phyloP scores from a whole-genome alignment of 2,797 vertebrate species.

The Oryzias sinensis region DNA sequence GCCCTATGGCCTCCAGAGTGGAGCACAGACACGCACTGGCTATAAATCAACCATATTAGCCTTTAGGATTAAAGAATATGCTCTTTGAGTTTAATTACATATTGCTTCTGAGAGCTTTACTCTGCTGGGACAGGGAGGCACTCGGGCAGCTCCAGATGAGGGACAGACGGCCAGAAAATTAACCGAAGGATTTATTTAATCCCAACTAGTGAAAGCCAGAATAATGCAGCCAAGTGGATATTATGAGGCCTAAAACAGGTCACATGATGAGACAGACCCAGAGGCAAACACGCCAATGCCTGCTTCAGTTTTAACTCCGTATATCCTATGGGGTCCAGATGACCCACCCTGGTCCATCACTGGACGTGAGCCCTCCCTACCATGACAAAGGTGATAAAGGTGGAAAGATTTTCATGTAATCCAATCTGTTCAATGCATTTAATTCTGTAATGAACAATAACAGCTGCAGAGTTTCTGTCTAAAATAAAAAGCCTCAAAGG shows the following conservation, averaged over 20 bases:
- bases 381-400: no score
- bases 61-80: constrained; percentile 85
- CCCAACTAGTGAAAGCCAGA: constrained; percentile 57
- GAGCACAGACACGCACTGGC: constrained; percentile 75
- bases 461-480: no score
- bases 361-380: no score
- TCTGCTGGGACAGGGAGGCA: constrained; percentile 36
- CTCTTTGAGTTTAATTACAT: constrained; percentile 82
- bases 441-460: no score
- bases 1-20: constrained; percentile 51
- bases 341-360: no score
- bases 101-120: constrained; percentile 77
- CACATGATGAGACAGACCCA: background rate
- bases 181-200: constrained; percentile 71
- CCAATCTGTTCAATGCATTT: no score
- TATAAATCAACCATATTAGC: constrained; percentile 81
- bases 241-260: background rate
- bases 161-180: constrained; percentile 70
- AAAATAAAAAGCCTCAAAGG: no score
- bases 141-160: constrained; percentile 43
- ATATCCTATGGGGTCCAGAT: no score
- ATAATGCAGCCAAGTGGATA: constrained; percentile 27
- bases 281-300: background rate
- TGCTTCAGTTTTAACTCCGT: background rate
- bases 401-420: no score